Percentiles rank a stretch among this genome's conserved stretches.
These are phyloP conservation scores for Melanerpes formicivorus DNA, from an alignment of 2,113 vertebrate genomes.

Conservation along the genomic window DNA sequence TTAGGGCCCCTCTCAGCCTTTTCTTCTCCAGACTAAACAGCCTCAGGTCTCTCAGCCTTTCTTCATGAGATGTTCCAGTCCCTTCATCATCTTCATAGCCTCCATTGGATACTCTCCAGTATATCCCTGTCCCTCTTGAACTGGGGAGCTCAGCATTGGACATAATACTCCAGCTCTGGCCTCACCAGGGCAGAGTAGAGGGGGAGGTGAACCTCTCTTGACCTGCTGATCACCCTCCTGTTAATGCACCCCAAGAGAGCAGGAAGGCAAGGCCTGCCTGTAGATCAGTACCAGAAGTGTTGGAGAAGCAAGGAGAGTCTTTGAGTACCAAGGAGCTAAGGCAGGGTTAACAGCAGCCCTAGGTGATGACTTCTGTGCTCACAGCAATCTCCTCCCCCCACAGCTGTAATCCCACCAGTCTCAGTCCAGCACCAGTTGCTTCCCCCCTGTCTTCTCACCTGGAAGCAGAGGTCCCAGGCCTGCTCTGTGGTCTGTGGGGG, in stretches of 20 bases:
- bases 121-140: too few relatives aligned
- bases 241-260: too few relatives aligned
- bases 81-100: too few relatives aligned
- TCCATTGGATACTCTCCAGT: too few relatives aligned
- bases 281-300: background rate
- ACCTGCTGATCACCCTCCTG: too few relatives aligned
- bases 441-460: background rate
- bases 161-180: too few relatives aligned
- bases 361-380: background rate
- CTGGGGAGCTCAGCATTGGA: too few relatives aligned
- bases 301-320: background rate
- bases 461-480: accelerated
- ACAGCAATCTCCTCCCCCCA: background rate
- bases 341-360: background rate
- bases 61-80: too few relatives aligned
- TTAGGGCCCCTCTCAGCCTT: too few relatives aligned
- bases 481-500: background rate
- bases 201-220: too few relatives aligned
- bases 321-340: background rate
- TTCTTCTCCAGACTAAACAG: too few relatives aligned
- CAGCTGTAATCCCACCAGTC: background rate
- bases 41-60: too few relatives aligned
- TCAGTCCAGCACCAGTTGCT: accelerated
- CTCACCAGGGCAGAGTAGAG: background rate
- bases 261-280: background rate